A percentile compares a stretch with the other conserved stretches of the same genome.
These are phyloP conservation scores for Uropetala carovei DNA, from an alignment of 2,888 invertebrate genomes.

Conservation along the genomic window DNA sequence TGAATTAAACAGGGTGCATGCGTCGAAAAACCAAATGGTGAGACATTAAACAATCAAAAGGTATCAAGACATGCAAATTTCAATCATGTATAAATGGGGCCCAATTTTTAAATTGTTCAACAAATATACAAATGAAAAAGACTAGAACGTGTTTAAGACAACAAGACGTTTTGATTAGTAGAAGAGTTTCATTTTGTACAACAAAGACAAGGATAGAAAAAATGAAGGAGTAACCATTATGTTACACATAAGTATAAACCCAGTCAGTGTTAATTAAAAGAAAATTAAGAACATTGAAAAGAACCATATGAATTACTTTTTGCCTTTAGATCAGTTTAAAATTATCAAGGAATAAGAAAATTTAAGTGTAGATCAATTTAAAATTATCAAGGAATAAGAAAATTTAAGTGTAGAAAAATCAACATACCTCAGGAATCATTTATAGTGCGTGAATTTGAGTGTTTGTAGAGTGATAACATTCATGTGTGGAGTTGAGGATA, in stretches of 20 bases:
- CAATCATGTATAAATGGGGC: neutral
- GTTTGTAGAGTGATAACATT: constrained; percentile 26
- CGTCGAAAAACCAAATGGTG: constrained; percentile 12
- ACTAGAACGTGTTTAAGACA: neutral
- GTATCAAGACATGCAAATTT: constrained; percentile 23
- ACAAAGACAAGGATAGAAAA: neutral
- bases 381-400: neutral
- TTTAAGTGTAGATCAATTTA: neutral
- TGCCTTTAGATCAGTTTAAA: constrained; percentile 35
- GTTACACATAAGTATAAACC: neutral
- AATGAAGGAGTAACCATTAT: neutral
- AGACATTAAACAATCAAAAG: neutral
- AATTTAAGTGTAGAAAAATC: neutral
- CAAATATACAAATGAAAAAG: neutral
- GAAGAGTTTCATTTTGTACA: constrained; percentile 38
- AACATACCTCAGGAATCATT: neutral
- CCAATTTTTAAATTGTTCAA: neutral
- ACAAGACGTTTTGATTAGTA: neutral
- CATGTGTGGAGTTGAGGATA: neutral
- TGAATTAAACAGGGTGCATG: constrained; percentile 61
- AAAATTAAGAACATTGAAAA: constrained; percentile 44
- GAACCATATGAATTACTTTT: neutral
- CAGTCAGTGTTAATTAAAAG: constrained; percentile 31
- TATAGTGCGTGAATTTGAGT: constrained; percentile 11
- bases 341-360: neutral